A percentile compares a stretch with the other conserved stretches of the same genome.
These are phyloP conservation scores for Agrotis segetum DNA, from an alignment of 2,888 invertebrate species.

Conservation along the genomic window DNA sequence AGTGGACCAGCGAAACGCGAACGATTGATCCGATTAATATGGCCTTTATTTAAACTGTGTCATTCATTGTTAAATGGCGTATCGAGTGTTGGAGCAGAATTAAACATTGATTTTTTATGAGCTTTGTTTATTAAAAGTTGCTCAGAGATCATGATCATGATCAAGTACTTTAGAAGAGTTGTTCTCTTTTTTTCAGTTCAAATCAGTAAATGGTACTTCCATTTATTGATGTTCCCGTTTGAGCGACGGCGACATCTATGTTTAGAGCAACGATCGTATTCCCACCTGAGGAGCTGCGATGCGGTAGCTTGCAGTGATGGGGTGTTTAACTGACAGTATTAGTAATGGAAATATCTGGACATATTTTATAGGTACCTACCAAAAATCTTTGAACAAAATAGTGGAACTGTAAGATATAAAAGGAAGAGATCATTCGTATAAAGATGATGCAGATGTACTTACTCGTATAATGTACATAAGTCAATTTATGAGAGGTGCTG, in stretches of 20 bases:
- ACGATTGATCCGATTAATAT: slow-evolving; percentile 60
- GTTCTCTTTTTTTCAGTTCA: slow-evolving; percentile 3
- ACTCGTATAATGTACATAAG: too few relatives aligned
- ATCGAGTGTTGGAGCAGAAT: slow-evolving; percentile 38
- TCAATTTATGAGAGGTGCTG: too few relatives aligned
- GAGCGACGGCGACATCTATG: too few relatives aligned
- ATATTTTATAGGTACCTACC: neutral
- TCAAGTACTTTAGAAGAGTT: neutral
- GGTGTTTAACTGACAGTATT: too few relatives aligned
- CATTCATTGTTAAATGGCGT: slow-evolving; percentile 55
- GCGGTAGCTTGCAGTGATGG: too few relatives aligned
- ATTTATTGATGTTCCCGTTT: too few relatives aligned
- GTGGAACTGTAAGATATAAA: neutral
- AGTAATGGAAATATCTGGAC: neutral
- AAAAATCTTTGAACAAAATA: neutral
- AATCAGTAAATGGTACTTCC: too few relatives aligned
- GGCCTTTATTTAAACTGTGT: slow-evolving; percentile 62
- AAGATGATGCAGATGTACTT: neutral
- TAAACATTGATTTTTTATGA: slow-evolving; percentile 48
- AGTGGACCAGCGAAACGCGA: slow-evolving; percentile 45
- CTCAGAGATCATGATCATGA: slow-evolving; percentile 6
- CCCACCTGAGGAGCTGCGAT: too few relatives aligned
- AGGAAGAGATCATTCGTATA: neutral
- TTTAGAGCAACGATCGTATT: too few relatives aligned
- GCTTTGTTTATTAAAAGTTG: slow-evolving; percentile 11